These are phyloP conservation scores for Phrynosoma platyrhinos DNA, from an alignment of 2,113 vertebrate species.

Conservation along the genomic window DNA sequence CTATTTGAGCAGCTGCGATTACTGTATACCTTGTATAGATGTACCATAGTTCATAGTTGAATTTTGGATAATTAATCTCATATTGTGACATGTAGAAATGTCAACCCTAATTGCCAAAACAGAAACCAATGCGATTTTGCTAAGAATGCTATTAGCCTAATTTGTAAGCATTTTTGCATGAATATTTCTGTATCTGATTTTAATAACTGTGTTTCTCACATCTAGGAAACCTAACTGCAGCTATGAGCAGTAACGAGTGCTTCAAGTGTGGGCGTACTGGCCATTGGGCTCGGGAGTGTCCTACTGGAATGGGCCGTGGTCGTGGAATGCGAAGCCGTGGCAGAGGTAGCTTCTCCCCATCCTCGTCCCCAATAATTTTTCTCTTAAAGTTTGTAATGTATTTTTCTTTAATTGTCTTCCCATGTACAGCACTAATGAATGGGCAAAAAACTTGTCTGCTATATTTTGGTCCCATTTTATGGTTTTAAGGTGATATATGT, in stretches of 20 bases:
- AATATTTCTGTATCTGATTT: background rate
- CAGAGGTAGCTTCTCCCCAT: constrained; percentile 79
- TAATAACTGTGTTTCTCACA: background rate
- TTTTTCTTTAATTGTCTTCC: background rate
- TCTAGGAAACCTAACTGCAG: constrained; percentile 77
- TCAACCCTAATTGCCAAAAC: no score
- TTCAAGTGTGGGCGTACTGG: constrained; percentile 96
- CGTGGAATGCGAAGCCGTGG: constrained; percentile 90
- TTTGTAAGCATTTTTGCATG: background rate
- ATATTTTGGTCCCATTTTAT: background rate
- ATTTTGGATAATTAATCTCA: background rate
- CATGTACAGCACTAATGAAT: background rate
- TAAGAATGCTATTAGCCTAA: background rate
- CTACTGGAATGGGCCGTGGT: constrained; percentile 88
- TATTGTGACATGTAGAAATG: background rate
- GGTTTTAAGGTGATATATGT: background rate
- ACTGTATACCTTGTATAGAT: background rate
- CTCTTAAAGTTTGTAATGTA: background rate
- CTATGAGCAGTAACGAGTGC: constrained; percentile 95
- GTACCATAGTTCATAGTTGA: no score
- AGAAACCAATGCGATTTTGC: no score
- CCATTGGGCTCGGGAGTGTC: constrained; percentile 97
- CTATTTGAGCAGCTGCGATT: background rate
- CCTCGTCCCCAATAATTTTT: constrained; percentile 64
- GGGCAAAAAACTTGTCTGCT: background rate